phyloP scores from a whole-genome alignment of 2,888 invertebrate genomes.

The Hylaea fasciaria region DNA sequence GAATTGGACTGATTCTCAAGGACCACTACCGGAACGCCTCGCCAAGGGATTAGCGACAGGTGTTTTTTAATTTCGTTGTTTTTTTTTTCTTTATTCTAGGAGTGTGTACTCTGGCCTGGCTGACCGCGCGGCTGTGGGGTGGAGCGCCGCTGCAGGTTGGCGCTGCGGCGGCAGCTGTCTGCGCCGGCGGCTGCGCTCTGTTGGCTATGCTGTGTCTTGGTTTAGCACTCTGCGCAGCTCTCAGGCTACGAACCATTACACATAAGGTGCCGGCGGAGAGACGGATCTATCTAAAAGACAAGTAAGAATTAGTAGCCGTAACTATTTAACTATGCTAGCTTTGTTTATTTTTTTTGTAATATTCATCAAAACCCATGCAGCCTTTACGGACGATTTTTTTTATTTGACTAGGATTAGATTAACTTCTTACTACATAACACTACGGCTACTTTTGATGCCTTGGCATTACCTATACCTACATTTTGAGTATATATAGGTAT shows the following conservation, averaged over 20 bases:
- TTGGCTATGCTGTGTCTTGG: constrained; percentile 88
- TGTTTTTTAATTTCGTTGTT: not conserved
- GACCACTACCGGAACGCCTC: too few species aligned
- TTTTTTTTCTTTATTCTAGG: constrained; percentile 68
- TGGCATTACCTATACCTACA: too few species aligned
- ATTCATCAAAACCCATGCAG: too few species aligned
- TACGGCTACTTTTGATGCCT: too few species aligned
- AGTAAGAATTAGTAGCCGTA: constrained; percentile 61
- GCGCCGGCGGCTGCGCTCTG: constrained; percentile 87
- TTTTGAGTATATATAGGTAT: too few species aligned
- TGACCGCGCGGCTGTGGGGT: constrained; percentile 88
- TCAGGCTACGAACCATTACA: constrained; percentile 84
- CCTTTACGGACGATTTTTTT: too few species aligned
- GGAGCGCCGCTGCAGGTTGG: constrained; percentile 84
- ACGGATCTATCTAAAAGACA: constrained; percentile 81
- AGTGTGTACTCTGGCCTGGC: constrained; percentile 87
- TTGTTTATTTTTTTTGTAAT: too few species aligned
- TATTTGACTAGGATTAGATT: too few species aligned
- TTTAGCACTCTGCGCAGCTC: constrained; percentile 87
- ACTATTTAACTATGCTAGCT: too few species aligned
- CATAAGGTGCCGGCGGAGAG: constrained; percentile 86
- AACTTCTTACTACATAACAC: too few species aligned
- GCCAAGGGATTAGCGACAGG: too few species aligned
- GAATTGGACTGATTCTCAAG: too few species aligned
- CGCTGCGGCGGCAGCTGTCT: constrained; percentile 86